Conservation (phyloP, 2,113 vertebrate species). For the Rutilus rutilus region DNA sequence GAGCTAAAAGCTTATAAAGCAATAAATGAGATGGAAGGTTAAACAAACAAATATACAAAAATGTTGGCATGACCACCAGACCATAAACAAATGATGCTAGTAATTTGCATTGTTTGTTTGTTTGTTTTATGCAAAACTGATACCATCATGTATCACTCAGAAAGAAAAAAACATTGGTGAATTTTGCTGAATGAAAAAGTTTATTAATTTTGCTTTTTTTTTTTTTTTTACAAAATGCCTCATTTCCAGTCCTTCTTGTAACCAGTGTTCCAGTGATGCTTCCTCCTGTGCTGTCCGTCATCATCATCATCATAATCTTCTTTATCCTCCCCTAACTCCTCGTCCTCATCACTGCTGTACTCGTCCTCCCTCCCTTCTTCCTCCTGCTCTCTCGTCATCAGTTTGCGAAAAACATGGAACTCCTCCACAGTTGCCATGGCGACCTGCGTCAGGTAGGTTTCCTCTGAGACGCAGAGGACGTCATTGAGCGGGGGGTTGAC, state of each 20-base stretch:
- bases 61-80: not conserved
- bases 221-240: not conserved
- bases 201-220: not conserved
- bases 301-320: slow-evolving; percentile 47
- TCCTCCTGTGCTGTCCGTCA: not conserved
- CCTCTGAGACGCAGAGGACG: slow-evolving; percentile 73
- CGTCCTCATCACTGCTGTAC: slow-evolving; percentile 31
- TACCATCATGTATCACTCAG: too few relatives aligned
- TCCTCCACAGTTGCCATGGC: slow-evolving; percentile 82
- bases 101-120: not conserved
- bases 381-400: slow-evolving; percentile 81
- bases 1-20: not conserved
- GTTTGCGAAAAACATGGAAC: slow-evolving; percentile 84
- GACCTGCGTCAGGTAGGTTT: slow-evolving; percentile 76
- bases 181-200: not conserved
- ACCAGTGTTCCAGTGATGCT: slow-evolving; percentile 51
- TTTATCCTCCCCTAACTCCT: not conserved
- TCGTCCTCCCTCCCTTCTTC: slow-evolving; percentile 61
- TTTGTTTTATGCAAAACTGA: not conserved
- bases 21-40: slow-evolving; percentile 22
- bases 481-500: slow-evolving; percentile 84
- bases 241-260: slow-evolving; percentile 65
- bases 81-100: not conserved
- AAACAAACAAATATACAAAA: slow-evolving; percentile 16
- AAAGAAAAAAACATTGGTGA: not conserved